phyloP scores from a whole-genome alignment of 2,113 vertebrate species.

The Formicarius rufipectus region DNA sequence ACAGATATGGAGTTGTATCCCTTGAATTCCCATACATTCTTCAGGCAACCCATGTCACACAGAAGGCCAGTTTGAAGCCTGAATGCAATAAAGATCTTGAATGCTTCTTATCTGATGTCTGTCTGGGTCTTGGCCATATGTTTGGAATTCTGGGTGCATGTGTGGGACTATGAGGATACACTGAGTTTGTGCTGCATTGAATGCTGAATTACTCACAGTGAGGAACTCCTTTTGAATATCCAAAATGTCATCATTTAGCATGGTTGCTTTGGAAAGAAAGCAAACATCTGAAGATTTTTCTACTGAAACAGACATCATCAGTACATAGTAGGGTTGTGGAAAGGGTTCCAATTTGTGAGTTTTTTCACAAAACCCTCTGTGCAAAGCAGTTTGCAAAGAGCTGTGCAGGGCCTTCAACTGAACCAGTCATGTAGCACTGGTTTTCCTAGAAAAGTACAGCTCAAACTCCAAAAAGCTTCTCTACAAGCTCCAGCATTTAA shows the following conservation, averaged over 20 bases:
- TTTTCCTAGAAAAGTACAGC: neutral
- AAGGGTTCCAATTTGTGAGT: neutral
- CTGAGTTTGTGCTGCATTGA: neutral
- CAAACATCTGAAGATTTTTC: neutral
- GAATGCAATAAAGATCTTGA: neutral
- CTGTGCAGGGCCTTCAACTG: neutral
- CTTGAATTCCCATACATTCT: neutral
- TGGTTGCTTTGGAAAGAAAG: neutral
- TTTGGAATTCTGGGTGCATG: neutral
- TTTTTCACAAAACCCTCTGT: neutral
- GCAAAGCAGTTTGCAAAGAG: neutral
- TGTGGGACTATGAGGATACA: neutral
- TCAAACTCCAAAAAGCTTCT: neutral
- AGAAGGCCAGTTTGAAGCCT: neutral
- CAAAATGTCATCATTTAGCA: neutral
- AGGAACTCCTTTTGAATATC: neutral
- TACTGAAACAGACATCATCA: neutral
- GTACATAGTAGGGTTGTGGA: neutral
- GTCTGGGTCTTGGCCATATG: neutral
- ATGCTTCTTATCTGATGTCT: neutral
- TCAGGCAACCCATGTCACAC: neutral
- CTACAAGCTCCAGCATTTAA: neutral
- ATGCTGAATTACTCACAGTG: neutral
- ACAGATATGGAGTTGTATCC: neutral
- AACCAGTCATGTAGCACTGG: neutral